Evolutionary conservation across 2,113 vertebrate species (phyloP).

Genomic region (Leptosomus discolor): DNA sequence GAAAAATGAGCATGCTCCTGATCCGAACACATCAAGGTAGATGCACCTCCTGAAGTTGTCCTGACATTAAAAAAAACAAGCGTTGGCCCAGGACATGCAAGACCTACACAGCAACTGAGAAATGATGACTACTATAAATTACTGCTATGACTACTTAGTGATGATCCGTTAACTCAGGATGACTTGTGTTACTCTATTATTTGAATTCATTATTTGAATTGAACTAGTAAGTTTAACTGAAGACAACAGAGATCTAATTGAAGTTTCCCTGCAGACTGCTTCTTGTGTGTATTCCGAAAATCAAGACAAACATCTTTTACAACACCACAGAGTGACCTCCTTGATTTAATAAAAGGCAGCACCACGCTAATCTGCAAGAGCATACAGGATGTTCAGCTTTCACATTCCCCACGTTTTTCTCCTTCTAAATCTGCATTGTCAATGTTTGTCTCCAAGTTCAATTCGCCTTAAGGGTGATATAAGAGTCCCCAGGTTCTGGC

Average conservation of each 20-base stretch:
- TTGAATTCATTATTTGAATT: background rate
- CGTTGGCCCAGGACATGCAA: background rate
- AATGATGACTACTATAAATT: background rate
- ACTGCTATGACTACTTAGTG: background rate
- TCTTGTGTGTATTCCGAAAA: background rate
- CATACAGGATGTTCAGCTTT: background rate
- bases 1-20: background rate
- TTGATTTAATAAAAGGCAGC: background rate
- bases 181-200: background rate
- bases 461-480: background rate
- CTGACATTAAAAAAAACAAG: background rate
- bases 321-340: background rate
- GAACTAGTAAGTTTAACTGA: background rate
- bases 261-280: background rate
- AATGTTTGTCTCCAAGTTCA: constrained; percentile 13
- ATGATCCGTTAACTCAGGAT: background rate
- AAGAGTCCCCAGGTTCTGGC: background rate
- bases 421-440: constrained; percentile 9
- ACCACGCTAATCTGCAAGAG: background rate
- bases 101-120: background rate
- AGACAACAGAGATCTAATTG: background rate
- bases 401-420: constrained; percentile 30
- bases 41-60: background rate
- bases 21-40: background rate
- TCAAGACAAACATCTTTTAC: background rate